Percentiles rank a stretch among this genome's conserved stretches.
phyloP scores from a whole-genome alignment of 1,140 invertebrate genomes.

The Trichomalopsis sarcophagae region DNA sequence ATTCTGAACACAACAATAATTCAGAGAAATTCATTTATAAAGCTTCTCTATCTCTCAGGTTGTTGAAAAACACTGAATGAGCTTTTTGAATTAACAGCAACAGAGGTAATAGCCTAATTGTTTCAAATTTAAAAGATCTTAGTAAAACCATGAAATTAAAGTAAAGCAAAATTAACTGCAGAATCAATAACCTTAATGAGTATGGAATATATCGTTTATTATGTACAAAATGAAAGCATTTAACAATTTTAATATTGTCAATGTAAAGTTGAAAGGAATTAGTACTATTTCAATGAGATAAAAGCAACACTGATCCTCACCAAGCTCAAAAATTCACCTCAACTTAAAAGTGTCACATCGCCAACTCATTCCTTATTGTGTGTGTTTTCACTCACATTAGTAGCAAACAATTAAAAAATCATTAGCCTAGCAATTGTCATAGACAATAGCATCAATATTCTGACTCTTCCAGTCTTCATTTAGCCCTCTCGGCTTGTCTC shows the following conservation, averaged over 20 bases:
- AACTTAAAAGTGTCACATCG: not conserved
- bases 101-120: no score
- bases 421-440: conserved; percentile 27
- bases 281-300: not conserved
- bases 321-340: not conserved
- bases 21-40: not conserved
- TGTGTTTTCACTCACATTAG: conserved; percentile 13
- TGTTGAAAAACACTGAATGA: not conserved
- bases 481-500: conserved; percentile 79
- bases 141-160: no score
- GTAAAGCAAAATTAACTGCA: no score
- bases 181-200: not conserved
- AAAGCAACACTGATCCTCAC: not conserved
- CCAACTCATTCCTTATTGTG: not conserved
- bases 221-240: conserved; percentile 31
- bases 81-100: no score
- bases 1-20: not conserved
- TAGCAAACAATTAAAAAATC: conserved; percentile 32
- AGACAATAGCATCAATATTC: not conserved
- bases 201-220: conserved; percentile 26
- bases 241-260: conserved; percentile 15
- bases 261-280: not conserved
- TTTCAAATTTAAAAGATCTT: no score
- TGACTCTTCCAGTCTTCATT: conserved; percentile 51
- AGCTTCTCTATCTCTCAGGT: not conserved